Evolutionary conservation across 2,888 invertebrate species (phyloP).

Genomic region (Matsumyia berberina): DNA sequence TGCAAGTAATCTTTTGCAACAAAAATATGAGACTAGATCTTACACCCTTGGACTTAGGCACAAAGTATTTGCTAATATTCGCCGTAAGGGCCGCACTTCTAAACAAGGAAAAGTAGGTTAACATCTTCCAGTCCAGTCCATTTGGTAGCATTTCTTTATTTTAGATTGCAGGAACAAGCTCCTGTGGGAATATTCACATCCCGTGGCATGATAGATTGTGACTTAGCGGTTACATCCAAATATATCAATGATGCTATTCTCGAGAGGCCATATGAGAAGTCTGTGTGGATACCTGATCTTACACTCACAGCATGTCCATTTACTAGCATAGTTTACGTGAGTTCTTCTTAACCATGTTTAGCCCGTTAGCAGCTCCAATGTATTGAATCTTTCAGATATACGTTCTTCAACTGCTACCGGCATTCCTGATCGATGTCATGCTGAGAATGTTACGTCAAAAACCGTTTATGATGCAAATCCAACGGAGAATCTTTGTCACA

Average conservation of each 20-base stretch:
- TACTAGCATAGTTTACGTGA: too few relatives aligned
- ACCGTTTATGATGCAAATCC: constrained; percentile 78
- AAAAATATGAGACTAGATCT: constrained; percentile 76
- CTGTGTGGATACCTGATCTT: constrained; percentile 52
- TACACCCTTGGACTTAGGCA: constrained; percentile 79
- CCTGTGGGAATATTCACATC: constrained; percentile 46
- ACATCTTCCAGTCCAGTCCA: too few relatives aligned
- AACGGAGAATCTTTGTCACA: constrained; percentile 77
- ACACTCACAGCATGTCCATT: constrained; percentile 24
- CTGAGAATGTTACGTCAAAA: constrained; percentile 77
- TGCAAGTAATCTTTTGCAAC: neutral
- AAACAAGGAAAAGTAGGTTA: too few relatives aligned
- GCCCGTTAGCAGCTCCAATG: too few relatives aligned
- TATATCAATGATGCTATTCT: too few relatives aligned
- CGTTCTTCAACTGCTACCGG: constrained; percentile 79
- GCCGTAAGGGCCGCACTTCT: too few relatives aligned
- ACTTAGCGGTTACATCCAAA: too few relatives aligned
- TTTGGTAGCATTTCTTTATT: neutral
- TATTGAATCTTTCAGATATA: constrained; percentile 66
- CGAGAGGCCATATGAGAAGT: constrained; percentile 31
- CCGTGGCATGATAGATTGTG: too few relatives aligned
- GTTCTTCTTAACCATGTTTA: too few relatives aligned
- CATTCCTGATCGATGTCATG: constrained; percentile 77
- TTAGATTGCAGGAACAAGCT: constrained; percentile 39
- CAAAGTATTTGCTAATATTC: constrained; percentile 79